These are phyloP conservation scores for Mustela erminea DNA, from an alignment of 2,797 vertebrate species.

Conservation along the genomic window DNA sequence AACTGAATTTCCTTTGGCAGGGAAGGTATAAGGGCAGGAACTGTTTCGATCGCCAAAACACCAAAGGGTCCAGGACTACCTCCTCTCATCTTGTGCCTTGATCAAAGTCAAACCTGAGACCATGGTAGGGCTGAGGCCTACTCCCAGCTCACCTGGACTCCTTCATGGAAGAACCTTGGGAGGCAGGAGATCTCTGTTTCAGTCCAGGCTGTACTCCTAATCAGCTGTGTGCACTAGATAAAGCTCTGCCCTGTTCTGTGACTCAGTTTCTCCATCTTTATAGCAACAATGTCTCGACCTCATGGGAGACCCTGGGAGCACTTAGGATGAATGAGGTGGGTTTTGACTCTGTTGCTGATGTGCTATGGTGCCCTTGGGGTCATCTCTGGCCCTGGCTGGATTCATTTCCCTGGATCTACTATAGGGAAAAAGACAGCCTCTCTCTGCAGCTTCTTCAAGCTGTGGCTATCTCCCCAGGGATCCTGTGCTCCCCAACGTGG, in stretches of 20 bases:
- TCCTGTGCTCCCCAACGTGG: neutral
- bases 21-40: neutral
- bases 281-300: neutral
- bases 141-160: neutral
- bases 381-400: neutral
- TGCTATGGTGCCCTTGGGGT: neutral
- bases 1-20: neutral
- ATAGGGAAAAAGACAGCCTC: neutral
- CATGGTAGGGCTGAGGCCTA: neutral
- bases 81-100: constrained; percentile 4
- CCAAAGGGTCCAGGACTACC: neutral
- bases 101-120: neutral
- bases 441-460: constrained; percentile 57
- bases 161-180: neutral
- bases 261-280: constrained; percentile 21
- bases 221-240: neutral
- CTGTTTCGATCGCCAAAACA: neutral
- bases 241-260: neutral
- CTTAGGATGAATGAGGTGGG: neutral
- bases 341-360: neutral
- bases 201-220: neutral
- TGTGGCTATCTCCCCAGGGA: constrained; percentile 54
- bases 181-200: neutral
- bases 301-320: constrained; percentile 17
- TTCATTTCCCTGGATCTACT: constrained; percentile 28